Evolutionary conservation across 2,797 vertebrate genomes (phyloP), one percentile per base, ranked within the genome.

Genomic region (Sebastes minor): DNA sequence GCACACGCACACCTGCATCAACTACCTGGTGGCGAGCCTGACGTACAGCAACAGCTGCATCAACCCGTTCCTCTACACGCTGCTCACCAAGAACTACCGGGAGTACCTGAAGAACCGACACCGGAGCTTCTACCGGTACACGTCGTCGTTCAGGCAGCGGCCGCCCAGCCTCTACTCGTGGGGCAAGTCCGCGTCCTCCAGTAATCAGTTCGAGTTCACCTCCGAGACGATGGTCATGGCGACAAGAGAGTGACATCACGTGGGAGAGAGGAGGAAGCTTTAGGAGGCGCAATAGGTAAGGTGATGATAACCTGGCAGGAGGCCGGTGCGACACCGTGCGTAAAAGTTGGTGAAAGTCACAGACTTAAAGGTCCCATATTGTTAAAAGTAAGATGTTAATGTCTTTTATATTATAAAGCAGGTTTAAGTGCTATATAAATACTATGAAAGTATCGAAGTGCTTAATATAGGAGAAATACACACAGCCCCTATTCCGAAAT

Each of bases 41-140:
- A 98, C 97, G 4, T 98, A 98, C 85, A 97, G 96, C 93, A 98
- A 98, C 96, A 98, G 97, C 89, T 98, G 97, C 83, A 98, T 98
- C 86, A 98, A 98, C 88, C 97, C 97, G 0, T 98, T 98, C 87
- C 97, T 98, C 65, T 98, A 98, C 92, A 98, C 97, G 1, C 94
- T 98, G 78, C 96, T 98, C 83, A 98, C 97, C 88, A 98, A 98
- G 91, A 98, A 98, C 95, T 98, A 98, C 95, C 95, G 97, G 80
- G 97, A 98, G 80, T 98, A 98, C 88, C 89, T 98, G 89, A 96
- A 96, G 91, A 98, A 97, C 90, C 33, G 97, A 12, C 97, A 97
- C 94, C 89, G 93, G 88, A 97, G 96, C 89, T 97, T 97, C 91
- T 97, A 98, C 95, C 86, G 96, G 76, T 98, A 98, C 96, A 97